Conservation (phyloP, 2,113 vertebrate species). For the Trogon surrucura region DNA sequence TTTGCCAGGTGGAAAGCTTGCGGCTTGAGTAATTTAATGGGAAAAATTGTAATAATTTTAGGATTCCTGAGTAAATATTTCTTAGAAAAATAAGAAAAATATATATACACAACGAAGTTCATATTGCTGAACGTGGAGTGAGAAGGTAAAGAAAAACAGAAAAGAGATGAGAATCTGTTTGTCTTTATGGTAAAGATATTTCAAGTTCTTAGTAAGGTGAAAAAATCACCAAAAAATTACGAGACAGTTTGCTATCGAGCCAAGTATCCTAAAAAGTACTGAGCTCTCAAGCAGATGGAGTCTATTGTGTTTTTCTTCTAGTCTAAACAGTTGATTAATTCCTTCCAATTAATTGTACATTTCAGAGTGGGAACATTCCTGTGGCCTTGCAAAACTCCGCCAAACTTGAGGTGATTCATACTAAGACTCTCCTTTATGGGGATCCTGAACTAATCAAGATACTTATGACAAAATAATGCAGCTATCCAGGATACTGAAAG, state of each 20-base stretch:
- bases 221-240: background rate
- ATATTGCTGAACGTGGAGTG: background rate
- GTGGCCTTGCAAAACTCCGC: background rate
- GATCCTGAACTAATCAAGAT: background rate
- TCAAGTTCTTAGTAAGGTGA: background rate
- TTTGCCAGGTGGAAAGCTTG: background rate
- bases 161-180: background rate
- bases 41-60: background rate
- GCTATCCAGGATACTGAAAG: background rate
- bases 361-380: slow-evolving; percentile 36
- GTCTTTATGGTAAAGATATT: background rate
- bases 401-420: background rate
- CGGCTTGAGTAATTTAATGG: background rate
- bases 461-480: background rate
- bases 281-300: background rate
- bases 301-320: background rate
- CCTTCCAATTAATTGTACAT: background rate
- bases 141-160: background rate
- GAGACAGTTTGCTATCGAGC: background rate
- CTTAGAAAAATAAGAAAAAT: background rate
- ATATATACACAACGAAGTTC: background rate
- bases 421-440: background rate
- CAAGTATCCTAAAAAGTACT: background rate
- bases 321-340: background rate
- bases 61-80: background rate